Percentiles rank a stretch among this genome's conserved stretches.
Evolutionary conservation across 2,888 invertebrate species (phyloP).

Genomic region (Erebia ligea): DNA sequence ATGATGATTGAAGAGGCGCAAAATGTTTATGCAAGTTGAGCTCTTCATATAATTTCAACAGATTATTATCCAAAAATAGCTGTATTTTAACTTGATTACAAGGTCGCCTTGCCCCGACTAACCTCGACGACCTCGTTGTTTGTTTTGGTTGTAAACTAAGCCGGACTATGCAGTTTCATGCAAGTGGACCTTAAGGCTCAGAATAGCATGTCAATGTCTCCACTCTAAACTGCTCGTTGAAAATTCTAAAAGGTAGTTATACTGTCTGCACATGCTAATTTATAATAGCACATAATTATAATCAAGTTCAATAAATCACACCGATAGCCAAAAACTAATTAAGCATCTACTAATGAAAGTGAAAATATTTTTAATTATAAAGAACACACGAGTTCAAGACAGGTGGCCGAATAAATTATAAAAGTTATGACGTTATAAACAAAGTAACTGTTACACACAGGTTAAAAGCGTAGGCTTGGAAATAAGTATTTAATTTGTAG

Average conservation of each 20-base stretch:
- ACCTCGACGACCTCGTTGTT: no score
- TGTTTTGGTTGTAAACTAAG: no score
- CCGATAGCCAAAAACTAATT: conserved; percentile 44
- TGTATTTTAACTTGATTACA: no score
- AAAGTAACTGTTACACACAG: conserved; percentile 43
- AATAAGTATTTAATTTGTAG: conserved; percentile 44
- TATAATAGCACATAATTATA: conserved; percentile 17
- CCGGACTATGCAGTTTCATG: no score
- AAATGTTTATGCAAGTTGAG: no score
- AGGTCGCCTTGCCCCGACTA: no score
- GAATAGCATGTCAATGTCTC: not conserved
- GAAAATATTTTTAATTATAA: conserved; percentile 53
- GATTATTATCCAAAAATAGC: no score
- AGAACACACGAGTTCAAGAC: conserved; percentile 50
- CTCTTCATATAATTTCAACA: no score
- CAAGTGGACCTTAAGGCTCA: not conserved
- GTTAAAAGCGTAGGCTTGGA: conserved; percentile 44
- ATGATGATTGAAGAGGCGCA: no score
- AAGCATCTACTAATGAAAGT: conserved; percentile 46
- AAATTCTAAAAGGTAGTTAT: not conserved
- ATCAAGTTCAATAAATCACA: conserved; percentile 40
- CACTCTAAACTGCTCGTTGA: no score
- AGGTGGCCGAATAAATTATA: conserved; percentile 58
- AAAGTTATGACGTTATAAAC: conserved; percentile 49
- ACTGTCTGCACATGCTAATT: conserved; percentile 4